Evolutionary conservation across 2,888 invertebrate species (phyloP), one percentile per base, ranked within the genome.

Genomic region (Lampropteryx suffumata): DNA sequence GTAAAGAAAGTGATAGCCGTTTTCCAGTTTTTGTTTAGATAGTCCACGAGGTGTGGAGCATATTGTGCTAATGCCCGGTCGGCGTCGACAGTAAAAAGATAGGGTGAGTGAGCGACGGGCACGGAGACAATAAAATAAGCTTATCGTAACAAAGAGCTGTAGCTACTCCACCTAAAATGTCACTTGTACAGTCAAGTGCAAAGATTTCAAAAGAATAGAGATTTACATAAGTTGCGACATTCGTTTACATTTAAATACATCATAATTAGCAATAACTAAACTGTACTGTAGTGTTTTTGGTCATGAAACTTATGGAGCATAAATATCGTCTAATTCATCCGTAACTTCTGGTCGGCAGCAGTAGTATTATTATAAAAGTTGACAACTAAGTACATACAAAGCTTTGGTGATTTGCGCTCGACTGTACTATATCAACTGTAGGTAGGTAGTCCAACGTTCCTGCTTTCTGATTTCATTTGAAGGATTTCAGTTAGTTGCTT

Each of bases 61-160:
- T 80, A 79, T 79, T 79, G 17, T 17, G 79, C 77, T 80, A 79
- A 82, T 77, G 80, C 67, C 24, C 74, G 62, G 73, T 66, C 68
- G 68, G 69, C 69, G 62, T 62, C 62, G 71, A 73, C 79, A 76
- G 69, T 84, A 82, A 82, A 84, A 84, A 83, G 80, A 79, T 79
- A 84, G 80, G 74, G 71, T 69, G 56, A 65, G 71, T 21, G 21
- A 24, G 24, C 24, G 24, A 24, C 24, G 24, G 24, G 6, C 71
- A 64, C 67, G 68, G 65, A 71, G 75, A 79, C 82, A 79, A 80
- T 84, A 84, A 84, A 84, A 79, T 71, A 65, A 72, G 77, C 79
- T 84, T 84, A 84, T 82, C 79, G 76, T 69, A 66, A 69, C 71
- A 73, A 73, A 69, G 68, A 67, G 65, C 70, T 67, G 57, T 28